A percentile compares a stretch with the other conserved stretches of the same genome.
Evolutionary conservation across 1,140 invertebrate species (phyloP).

Genomic region (Streblospio benedicti): DNA sequence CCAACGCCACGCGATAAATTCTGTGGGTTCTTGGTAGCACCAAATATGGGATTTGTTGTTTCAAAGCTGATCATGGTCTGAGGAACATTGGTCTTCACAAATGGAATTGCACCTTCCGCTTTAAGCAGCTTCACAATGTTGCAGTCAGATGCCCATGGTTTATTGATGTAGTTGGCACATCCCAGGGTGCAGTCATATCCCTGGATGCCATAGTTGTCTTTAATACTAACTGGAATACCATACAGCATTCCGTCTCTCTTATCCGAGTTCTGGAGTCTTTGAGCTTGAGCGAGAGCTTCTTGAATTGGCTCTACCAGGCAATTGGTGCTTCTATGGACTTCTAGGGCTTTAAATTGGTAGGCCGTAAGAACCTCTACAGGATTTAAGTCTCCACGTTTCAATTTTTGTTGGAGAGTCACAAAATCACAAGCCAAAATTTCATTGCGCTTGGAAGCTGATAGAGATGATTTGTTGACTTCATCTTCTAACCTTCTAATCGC

Average conservation of each 20-base stretch:
- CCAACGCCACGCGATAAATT: constrained; percentile 36
- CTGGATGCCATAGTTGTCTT: constrained; percentile 6
- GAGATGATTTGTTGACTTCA: too few relatives aligned
- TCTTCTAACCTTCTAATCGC: too few relatives aligned
- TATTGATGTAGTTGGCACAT: constrained; percentile 33
- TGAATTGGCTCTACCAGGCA: constrained; percentile 8
- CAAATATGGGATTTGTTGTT: constrained; percentile 49
- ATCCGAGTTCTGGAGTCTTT: not conserved
- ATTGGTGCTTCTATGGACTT: constrained; percentile 11
- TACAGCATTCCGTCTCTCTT: constrained; percentile 1
- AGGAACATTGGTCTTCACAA: constrained; percentile 42
- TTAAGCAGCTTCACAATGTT: constrained; percentile 51
- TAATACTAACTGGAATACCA: constrained; percentile 9
- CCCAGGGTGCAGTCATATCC: constrained; percentile 9
- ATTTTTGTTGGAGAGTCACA: not conserved
- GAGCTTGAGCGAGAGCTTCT: constrained; percentile 1
- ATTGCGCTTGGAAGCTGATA: too few relatives aligned
- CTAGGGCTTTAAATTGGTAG: not conserved
- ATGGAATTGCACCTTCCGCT: constrained; percentile 38
- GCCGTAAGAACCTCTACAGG: not conserved
- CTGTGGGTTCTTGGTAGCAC: constrained; percentile 43
- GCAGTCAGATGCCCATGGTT: constrained; percentile 58
- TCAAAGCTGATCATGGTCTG: constrained; percentile 30
- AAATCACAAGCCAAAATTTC: too few relatives aligned
- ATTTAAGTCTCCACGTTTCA: not conserved